Evolutionary conservation across 2,113 vertebrate species (phyloP).

Genomic region (Phaethornis superciliosus): DNA sequence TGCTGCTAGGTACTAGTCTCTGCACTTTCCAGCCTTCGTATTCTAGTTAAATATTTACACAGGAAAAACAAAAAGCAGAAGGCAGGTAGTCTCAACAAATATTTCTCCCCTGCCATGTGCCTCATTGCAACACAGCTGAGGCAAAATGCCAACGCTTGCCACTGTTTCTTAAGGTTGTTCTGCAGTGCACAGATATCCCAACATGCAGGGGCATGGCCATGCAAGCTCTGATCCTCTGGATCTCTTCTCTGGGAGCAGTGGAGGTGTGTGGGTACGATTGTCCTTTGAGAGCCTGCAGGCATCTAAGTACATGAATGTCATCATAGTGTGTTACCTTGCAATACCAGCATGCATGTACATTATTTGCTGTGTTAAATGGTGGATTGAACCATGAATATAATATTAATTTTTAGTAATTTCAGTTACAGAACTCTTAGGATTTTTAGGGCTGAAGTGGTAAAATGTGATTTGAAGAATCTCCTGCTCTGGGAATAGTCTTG

Average conservation of each 20-base stretch:
- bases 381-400: not conserved
- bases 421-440: not conserved
- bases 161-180: not conserved
- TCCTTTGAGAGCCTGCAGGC: not conserved
- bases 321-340: not conserved
- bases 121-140: not conserved
- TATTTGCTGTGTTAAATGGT: not conserved
- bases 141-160: not conserved
- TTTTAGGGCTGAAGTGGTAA: not conserved
- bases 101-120: accelerated
- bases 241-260: accelerated
- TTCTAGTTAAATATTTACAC: not conserved
- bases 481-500: not conserved
- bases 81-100: not conserved
- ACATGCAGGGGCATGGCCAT: no score
- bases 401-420: not conserved
- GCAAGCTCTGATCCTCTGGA: not conserved
- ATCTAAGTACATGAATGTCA: not conserved
- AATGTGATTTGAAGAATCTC: not conserved
- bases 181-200: accelerated
- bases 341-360: accelerated
- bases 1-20: accelerated
- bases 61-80: not conserved
- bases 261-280: accelerated
- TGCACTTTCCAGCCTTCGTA: not conserved